phyloP scores from a whole-genome alignment of 2,113 vertebrate species.

The Sylvicapra grimmia region DNA sequence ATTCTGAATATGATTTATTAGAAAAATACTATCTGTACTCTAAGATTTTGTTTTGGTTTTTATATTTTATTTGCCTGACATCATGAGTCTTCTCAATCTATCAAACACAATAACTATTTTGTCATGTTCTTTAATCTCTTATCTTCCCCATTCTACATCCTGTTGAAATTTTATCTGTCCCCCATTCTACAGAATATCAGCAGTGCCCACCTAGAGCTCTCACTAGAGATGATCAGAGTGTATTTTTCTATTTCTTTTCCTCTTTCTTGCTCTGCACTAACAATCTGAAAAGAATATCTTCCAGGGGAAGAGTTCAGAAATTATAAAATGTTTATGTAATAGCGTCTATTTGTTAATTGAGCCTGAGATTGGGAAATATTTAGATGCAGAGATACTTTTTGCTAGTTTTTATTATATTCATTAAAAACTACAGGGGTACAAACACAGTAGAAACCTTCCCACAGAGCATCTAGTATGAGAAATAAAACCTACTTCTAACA shows the following conservation, averaged over 20 bases:
- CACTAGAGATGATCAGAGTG: background rate
- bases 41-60: slow-evolving; percentile 4
- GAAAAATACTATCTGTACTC: background rate
- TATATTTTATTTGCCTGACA: background rate
- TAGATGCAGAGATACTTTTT: background rate
- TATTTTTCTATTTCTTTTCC: background rate
- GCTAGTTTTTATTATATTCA: background rate
- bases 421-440: background rate
- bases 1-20: background rate
- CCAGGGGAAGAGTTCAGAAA: background rate
- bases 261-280: background rate
- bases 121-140: background rate
- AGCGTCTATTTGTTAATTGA: background rate
- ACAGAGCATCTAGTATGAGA: background rate
- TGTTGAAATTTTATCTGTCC: background rate
- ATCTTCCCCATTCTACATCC: background rate
- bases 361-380: background rate
- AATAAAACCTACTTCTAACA: background rate
- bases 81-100: background rate
- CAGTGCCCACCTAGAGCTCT: background rate
- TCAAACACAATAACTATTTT: background rate
- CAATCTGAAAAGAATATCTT: background rate
- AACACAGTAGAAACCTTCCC: background rate
- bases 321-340: background rate
- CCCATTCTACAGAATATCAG: background rate